phyloP scores from a whole-genome alignment of 64 coral and sea anemone genomes.

The Actinia equina region DNA sequence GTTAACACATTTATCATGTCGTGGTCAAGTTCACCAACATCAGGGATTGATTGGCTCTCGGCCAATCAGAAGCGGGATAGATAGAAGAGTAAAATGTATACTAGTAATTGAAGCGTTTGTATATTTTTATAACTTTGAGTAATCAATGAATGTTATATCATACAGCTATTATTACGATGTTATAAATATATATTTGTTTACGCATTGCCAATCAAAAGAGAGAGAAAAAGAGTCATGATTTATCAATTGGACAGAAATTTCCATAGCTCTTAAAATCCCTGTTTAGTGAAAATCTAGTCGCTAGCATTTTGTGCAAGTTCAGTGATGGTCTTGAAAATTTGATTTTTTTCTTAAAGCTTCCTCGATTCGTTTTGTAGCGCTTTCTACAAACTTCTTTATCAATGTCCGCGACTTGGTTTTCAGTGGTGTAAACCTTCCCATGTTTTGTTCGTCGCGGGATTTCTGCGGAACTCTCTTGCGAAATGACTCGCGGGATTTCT shows the following conservation, averaged over 20 bases:
- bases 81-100: too few relatives aligned
- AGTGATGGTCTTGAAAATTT: conserved; percentile 6
- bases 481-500: neutral
- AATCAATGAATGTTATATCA: neutral
- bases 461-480: neutral
- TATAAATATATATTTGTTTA: neutral
- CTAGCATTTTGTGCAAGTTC: conserved; percentile 1
- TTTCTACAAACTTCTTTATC: neutral
- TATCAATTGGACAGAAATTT: neutral
- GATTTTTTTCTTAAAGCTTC: neutral
- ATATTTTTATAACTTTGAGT: too few relatives aligned
- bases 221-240: neutral
- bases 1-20: too few relatives aligned
- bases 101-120: too few relatives aligned
- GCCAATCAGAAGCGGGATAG: too few relatives aligned
- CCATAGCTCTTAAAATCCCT: neutral
- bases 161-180: neutral
- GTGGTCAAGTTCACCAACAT: too few relatives aligned
- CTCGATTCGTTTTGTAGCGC: neutral
- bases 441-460: too few relatives aligned
- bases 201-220: neutral
- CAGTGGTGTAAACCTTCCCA: neutral
- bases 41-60: too few relatives aligned
- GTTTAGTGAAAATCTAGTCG: neutral
- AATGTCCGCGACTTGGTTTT: neutral